Conservation (phyloP, 2,113 vertebrate species). For the Anolis carolinensis region DNA sequence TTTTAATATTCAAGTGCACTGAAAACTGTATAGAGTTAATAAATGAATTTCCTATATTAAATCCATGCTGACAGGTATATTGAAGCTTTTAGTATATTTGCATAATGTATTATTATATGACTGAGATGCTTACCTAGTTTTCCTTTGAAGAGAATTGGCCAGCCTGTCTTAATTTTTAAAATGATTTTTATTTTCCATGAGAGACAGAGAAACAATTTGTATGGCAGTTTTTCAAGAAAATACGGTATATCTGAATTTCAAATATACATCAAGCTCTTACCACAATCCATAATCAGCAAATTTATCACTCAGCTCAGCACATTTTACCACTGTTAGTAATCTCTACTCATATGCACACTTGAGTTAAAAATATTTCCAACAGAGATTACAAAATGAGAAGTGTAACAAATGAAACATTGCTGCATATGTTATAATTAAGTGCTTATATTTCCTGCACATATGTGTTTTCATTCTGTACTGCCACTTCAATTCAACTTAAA, state of each 20-base stretch:
- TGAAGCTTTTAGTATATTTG: conserved; percentile 44
- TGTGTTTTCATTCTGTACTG: conserved; percentile 68
- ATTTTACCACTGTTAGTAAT: conserved; percentile 66
- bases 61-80: conserved; percentile 10
- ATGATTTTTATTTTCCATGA: conserved; percentile 60
- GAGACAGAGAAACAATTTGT: conserved; percentile 22
- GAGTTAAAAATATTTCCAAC: conserved; percentile 71
- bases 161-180: conserved; percentile 52
- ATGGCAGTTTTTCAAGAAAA: conserved; percentile 60
- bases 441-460: conserved; percentile 63
- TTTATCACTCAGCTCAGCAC: conserved; percentile 67
- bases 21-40: conserved; percentile 32
- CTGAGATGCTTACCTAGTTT: conserved; percentile 48
- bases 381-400: conserved; percentile 65
- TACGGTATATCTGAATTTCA: conserved; percentile 66
- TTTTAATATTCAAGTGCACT: conserved; percentile 18
- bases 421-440: conserved; percentile 69
- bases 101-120: conserved; percentile 53
- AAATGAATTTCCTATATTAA: conserved; percentile 17
- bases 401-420: conserved; percentile 65
- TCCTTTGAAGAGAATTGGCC: conserved; percentile 45
- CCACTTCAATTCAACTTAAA: conserved; percentile 69
- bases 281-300: conserved; percentile 67
- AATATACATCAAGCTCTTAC: conserved; percentile 52
- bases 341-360: conserved; percentile 66